Conservation (phyloP, 2,113 vertebrate species). For the Sebastes schlegelii region DNA sequence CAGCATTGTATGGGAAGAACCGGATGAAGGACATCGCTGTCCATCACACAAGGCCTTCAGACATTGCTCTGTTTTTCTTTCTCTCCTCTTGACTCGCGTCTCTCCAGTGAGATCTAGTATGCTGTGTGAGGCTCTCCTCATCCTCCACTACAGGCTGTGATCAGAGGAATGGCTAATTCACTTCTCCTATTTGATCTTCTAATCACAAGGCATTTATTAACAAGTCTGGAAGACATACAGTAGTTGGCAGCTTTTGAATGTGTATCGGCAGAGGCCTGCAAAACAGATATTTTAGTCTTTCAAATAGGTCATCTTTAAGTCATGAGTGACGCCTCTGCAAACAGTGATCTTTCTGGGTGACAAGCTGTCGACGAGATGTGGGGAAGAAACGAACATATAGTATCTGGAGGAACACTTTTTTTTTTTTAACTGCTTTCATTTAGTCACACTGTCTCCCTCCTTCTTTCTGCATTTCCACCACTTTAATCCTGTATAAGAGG, state of each 20-base stretch:
- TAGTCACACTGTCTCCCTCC: not conserved
- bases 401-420: slow-evolving; percentile 8
- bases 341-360: slow-evolving; percentile 41
- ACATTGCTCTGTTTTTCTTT: slow-evolving; percentile 31
- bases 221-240: slow-evolving; percentile 69
- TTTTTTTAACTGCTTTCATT: slow-evolving; percentile 17
- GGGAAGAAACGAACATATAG: not conserved
- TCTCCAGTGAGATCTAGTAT: slow-evolving; percentile 50
- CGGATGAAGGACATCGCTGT: slow-evolving; percentile 28
- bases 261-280: slow-evolving; percentile 44
- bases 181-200: slow-evolving; percentile 76
- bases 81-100: not conserved
- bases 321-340: slow-evolving; percentile 51
- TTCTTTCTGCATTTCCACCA: not conserved
- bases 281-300: slow-evolving; percentile 70
- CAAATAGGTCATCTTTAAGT: slow-evolving; percentile 73
- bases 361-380: slow-evolving; percentile 40
- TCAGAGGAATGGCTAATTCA: slow-evolving; percentile 79
- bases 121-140: slow-evolving; percentile 56
- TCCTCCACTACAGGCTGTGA: slow-evolving; percentile 65
- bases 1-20: not conserved
- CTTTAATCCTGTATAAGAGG: slow-evolving; percentile 39
- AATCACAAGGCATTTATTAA: slow-evolving; percentile 83
- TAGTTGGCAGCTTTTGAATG: slow-evolving; percentile 60
- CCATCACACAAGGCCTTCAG: slow-evolving; percentile 6